A percentile compares a stretch with the other conserved stretches of the same genome.
phyloP scores from a whole-genome alignment of 2,888 invertebrate genomes.

The Macrophya alboannulata region DNA sequence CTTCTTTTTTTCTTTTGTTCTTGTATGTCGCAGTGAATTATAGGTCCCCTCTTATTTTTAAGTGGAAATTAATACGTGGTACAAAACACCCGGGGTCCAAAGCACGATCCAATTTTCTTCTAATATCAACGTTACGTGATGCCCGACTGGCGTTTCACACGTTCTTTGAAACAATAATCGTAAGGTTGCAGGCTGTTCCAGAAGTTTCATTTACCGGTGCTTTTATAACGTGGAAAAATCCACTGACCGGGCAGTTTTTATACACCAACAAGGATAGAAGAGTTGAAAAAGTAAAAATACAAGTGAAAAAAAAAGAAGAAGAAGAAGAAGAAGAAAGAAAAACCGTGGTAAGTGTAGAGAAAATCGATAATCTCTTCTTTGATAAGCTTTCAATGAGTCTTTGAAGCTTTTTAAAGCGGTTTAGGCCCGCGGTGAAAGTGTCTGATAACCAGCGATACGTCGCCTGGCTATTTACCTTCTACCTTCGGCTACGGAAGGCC shows the following conservation, averaged over 20 bases:
- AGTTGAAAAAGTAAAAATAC: background rate
- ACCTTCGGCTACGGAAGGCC: background rate
- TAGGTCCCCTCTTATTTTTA: background rate
- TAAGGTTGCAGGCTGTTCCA: background rate
- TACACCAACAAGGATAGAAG: background rate
- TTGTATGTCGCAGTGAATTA: background rate
- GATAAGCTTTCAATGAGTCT: constrained; percentile 42
- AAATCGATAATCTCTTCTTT: constrained; percentile 34
- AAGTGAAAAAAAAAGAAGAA: background rate
- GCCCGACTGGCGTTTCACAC: background rate
- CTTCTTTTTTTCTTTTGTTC: too few species aligned
- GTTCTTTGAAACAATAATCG: constrained; percentile 33
- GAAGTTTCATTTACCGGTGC: constrained; percentile 28
- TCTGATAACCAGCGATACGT: constrained; percentile 48
- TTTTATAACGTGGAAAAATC: background rate
- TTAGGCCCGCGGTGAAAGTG: constrained; percentile 11
- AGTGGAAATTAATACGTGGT: background rate
- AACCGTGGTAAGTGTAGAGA: background rate
- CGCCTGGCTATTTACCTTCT: constrained; percentile 3
- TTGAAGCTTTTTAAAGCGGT: constrained; percentile 30
- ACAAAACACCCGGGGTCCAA: background rate
- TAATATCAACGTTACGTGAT: background rate
- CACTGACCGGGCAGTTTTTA: background rate
- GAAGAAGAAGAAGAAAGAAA: background rate
- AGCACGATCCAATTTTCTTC: constrained; percentile 4